Conservation (phyloP, 2,113 vertebrate species). For the Entelurus aequoreus region DNA sequence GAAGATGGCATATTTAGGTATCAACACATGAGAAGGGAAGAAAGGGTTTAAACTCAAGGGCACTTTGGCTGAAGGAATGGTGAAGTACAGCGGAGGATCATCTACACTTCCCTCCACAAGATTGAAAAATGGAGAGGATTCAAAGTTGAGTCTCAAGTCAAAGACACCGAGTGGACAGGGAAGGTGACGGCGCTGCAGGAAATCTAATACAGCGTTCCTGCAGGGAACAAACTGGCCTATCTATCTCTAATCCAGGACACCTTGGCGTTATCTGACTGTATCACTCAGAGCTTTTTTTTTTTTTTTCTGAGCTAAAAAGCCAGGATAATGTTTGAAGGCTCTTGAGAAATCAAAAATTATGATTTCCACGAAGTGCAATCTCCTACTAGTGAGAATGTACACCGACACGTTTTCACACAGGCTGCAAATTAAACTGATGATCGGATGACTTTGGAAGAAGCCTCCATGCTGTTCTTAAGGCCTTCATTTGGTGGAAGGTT, state of each 20-base stretch:
- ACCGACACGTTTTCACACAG: constrained; percentile 9
- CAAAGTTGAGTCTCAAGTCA: constrained; percentile 23
- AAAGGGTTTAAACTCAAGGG: too few relatives aligned
- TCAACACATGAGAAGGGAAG: not conserved
- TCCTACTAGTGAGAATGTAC: not conserved
- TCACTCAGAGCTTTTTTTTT: constrained; percentile 40
- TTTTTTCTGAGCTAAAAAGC: constrained; percentile 22
- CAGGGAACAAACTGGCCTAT: constrained; percentile 51
- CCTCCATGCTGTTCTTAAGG: constrained; percentile 17
- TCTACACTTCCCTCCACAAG: not conserved
- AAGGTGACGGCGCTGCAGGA: constrained; percentile 39
- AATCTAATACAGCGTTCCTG: constrained; percentile 47
- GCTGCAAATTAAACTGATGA: constrained; percentile 18
- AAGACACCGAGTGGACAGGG: constrained; percentile 24
- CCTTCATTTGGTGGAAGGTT: constrained; percentile 28
- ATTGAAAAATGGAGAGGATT: constrained; percentile 21
- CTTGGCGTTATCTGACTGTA: constrained; percentile 53
- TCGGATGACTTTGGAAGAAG: constrained; percentile 16
- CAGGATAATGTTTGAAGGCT: constrained; percentile 40
- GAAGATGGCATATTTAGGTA: not conserved
- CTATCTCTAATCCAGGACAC: constrained; percentile 59
- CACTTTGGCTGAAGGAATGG: not conserved
- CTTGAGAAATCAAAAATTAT: constrained; percentile 43
- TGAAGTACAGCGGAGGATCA: not conserved
- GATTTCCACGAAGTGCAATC: constrained; percentile 5